A percentile compares a stretch with the other conserved stretches of the same genome.
These are phyloP conservation scores for Metellina segmentata DNA, from an alignment of 2,888 invertebrate species.

Conservation along the genomic window DNA sequence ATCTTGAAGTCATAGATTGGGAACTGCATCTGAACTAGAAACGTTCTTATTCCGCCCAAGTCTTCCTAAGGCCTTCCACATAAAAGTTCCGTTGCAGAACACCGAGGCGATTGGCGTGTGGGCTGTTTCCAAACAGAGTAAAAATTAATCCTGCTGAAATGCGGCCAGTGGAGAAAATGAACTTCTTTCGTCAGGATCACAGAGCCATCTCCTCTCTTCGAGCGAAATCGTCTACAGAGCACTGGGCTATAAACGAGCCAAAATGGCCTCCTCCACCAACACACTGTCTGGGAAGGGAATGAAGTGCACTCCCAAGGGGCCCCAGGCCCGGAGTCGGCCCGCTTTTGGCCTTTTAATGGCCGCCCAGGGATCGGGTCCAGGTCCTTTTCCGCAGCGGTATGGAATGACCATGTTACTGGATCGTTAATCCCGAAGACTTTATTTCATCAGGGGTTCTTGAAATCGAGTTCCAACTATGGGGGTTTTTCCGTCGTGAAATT, in stretches of 20 bases:
- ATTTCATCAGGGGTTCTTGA: constrained; percentile 72
- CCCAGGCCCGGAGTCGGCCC: constrained; percentile 21
- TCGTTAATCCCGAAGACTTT: constrained; percentile 75
- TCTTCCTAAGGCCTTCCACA: background rate
- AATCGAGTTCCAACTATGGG: constrained; percentile 66
- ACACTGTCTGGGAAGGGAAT: constrained; percentile 30
- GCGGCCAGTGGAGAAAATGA: constrained; percentile 1
- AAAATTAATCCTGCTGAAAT: constrained; percentile 31
- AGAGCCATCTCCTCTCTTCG: background rate
- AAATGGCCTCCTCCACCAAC: constrained; percentile 41
- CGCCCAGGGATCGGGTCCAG: constrained; percentile 55
- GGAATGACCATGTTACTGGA: constrained; percentile 75
- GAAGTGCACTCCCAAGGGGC: constrained; percentile 51
- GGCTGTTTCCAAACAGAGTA: constrained; percentile 8
- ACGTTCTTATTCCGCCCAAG: too few species aligned
- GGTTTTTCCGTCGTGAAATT: constrained; percentile 4
- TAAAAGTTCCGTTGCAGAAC: background rate
- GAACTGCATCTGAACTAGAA: background rate
- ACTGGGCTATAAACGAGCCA: constrained; percentile 70
- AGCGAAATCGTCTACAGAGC: constrained; percentile 40
- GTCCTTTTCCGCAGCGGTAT: constrained; percentile 65
- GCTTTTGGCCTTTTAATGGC: constrained; percentile 65
- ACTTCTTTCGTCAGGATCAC: constrained; percentile 15
- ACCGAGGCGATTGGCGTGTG: background rate
- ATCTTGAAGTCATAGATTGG: background rate